A percentile compares a stretch with the other conserved stretches of the same genome.
Conservation (phyloP, 2,888 invertebrate species). For the Amaurobius ferox region DNA sequence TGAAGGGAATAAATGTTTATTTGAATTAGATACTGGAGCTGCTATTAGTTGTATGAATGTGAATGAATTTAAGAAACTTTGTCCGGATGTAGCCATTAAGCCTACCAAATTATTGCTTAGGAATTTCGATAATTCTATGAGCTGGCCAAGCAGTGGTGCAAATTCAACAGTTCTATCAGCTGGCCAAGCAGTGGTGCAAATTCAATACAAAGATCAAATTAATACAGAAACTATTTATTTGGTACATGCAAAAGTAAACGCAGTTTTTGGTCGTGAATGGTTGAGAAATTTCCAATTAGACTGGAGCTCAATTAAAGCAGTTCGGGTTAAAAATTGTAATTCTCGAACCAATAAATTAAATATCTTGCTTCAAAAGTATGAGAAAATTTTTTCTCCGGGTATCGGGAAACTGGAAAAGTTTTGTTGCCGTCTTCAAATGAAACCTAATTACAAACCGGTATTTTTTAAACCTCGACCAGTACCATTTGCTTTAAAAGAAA, state of each 20-base stretch:
- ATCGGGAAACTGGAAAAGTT: conserved; percentile 45
- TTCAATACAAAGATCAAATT: conserved; percentile 56
- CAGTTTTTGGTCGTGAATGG: conserved; percentile 56
- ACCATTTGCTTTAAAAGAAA: conserved; percentile 4
- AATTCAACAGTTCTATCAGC: too few species aligned
- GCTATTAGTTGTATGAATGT: too few species aligned
- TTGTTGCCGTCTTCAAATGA: conserved; percentile 45
- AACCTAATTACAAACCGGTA: conserved; percentile 47
- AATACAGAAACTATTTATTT: conserved; percentile 54
- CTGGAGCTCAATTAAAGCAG: conserved; percentile 51
- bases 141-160: too few species aligned
- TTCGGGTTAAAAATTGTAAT: conserved; percentile 49
- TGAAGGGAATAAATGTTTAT: too few species aligned
- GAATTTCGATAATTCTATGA: too few species aligned
- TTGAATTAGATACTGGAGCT: too few species aligned
- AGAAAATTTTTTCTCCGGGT: conserved; percentile 40
- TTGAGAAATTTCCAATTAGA: conserved; percentile 52
- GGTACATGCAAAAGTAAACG: conserved; percentile 55
- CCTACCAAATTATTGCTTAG: too few species aligned
- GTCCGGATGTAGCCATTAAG: too few species aligned
- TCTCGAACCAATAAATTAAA: conserved; percentile 53
- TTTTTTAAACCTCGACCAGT: conserved; percentile 48
- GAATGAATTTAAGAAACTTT: too few species aligned
- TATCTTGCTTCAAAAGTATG: conserved; percentile 47
- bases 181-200: conserved; percentile 52